phyloP scores from a whole-genome alignment of 2,113 vertebrate genomes.

The Neopipo cinnamomea region DNA sequence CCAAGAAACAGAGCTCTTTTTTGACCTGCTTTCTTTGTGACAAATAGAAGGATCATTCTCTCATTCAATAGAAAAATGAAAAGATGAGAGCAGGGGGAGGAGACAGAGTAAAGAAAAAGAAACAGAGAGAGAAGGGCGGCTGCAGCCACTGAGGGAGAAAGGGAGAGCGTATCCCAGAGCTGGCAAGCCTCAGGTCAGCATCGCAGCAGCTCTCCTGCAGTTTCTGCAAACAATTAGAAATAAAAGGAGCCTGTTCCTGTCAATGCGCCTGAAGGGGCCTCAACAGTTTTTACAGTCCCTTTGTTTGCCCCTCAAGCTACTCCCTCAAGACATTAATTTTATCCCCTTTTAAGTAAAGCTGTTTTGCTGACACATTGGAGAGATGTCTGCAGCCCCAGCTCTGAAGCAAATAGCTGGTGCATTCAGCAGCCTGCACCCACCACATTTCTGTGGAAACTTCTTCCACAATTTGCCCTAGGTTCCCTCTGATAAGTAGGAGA shows the following conservation, averaged over 20 bases:
- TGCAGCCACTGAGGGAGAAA: neutral
- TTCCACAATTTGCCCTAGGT: neutral
- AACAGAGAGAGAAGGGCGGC: neutral
- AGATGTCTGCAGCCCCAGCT: neutral
- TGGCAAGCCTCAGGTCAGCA: neutral
- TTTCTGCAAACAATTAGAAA: neutral
- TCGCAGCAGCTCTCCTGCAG: neutral
- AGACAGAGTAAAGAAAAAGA: neutral
- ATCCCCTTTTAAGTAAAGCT: neutral
- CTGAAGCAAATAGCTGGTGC: neutral
- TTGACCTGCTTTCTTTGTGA: neutral
- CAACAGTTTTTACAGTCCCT: neutral
- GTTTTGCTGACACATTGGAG: neutral
- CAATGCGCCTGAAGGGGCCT: rapidly evolving
- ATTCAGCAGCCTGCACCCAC: neutral
- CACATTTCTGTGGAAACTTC: neutral
- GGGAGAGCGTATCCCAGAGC: neutral
- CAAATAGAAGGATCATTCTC: neutral
- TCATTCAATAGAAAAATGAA: neutral
- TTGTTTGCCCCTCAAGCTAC: neutral
- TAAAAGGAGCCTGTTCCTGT: neutral
- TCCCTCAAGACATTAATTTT: neutral
- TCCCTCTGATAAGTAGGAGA: neutral
- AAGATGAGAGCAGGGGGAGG: neutral
- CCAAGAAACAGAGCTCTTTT: neutral